Base-by-base conservation (phyloP, 2,888 invertebrate genomes). In the Scaptomyza parva region DNA sequence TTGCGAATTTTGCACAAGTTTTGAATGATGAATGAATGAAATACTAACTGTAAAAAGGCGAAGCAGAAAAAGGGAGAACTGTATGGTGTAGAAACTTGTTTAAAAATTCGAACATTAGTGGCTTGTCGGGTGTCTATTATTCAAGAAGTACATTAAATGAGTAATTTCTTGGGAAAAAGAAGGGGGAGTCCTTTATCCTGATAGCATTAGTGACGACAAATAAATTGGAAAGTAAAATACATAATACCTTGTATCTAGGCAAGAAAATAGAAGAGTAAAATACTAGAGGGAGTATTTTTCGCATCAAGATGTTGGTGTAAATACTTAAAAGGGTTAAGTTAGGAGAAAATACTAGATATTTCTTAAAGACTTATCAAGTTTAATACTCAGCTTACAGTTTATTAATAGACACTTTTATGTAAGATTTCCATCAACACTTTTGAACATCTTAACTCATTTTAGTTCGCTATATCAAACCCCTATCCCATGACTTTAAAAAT, bases 1-100 rank as follows among this genome's bases (percentile, higher is more conserved):
- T 80, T 51, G 50, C 24, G 6, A 64, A 74, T 57, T 33, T 57
- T 57, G 41, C 14, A 7, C 41, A 74, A 63, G 50, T 75, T 77
- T 62, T 77, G 60, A 80, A 54, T 69, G 68, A 79, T 73, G 70
- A 73, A 63, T 55, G 51, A 62, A 50, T 39, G 17, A 39, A 57
- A 64, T 40, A 37, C n/a, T 35, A 39, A 45, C 45, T 26, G 6
- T 2, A 2, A 2, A 4, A n/a, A 14, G 24, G n/a, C 17, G 22
- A n/a, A 33, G 6, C 11, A n/a, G 28, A 17, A 18, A 14, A n/a
- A 33, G 6, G 22, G 3, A 20, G n/a, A n/a, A 44, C 20, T 30
- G 39, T 51, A 39, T 26, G 4, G n/a, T n/a, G 30, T 18, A 48
- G 33, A 37, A 59, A 60, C 67, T 67, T 53, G 52, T 17, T 67